Evolutionary conservation across 2,113 vertebrate genomes (phyloP), one percentile per base, ranked within the genome.

Genomic region (Bujurquina vittata): DNA sequence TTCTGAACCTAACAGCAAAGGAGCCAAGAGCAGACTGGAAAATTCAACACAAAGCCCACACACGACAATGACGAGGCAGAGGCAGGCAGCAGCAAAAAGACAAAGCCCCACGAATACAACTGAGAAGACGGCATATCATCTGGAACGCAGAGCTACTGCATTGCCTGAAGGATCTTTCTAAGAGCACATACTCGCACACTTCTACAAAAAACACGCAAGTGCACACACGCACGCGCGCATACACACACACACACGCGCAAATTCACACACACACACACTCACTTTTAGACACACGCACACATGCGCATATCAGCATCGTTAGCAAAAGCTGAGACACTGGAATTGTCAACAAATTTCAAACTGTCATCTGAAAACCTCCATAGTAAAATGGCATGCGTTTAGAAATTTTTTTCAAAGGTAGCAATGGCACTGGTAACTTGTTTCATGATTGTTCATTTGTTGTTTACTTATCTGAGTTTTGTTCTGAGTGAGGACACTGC

Each of bases 361-460:
- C 88, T 85, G 84, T 90, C 88, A 89, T 94, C 90, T 89, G 91
- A 91, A 87, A 91, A 87, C 81, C 87, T 91, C 83, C 94, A 94
- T 93, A 93, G 94, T 92, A 93, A 93, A 93, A 94, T 78, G 94
- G 95, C 95, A 96, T 96, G 95, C 94, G 92, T 95, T 95, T 95
- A 95, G 94, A 94, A 86, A 60, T 95, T 90, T 77, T 93, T 95
- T 95, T 91, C 80, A 72, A 84, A 92, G 93, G 92, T 95, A 94
- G 93, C 87, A 91, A 91, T 92, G 90, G 94, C 94, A 93, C 92
- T 94, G 93, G 92, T 94, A 90, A 94, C 94, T 94, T 92, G 91
- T 94, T 94, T 90, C 90, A 94, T 92, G 91, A 93, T 92, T 85
- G 92, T 93, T 94, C 60, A 90, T 95, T 88, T 96, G 93, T 93